Percentiles rank a stretch among this genome's conserved stretches.
phyloP scores from a whole-genome alignment of 1,140 invertebrate genomes.

The Leguminivora glycinivorella region DNA sequence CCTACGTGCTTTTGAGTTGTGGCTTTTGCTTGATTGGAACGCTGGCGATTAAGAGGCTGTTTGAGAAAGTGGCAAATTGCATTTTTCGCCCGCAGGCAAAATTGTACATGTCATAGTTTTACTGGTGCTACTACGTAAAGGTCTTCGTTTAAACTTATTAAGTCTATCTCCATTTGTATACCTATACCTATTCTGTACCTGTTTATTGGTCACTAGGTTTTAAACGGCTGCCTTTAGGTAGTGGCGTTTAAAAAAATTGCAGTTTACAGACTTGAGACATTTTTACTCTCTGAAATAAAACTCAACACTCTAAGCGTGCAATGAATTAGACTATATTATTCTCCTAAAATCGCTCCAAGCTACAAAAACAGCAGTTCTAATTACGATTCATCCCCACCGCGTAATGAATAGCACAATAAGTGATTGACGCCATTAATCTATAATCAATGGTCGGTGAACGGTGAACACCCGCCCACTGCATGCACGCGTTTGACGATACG shows the following conservation, averaged over 20 bases:
- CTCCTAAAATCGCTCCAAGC: neutral
- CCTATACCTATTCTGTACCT: no score
- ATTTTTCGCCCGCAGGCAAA: neutral
- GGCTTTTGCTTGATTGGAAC: conserved; percentile 26
- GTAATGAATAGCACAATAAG: conserved; percentile 43
- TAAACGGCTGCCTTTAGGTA: no score
- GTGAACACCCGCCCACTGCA: conserved; percentile 47
- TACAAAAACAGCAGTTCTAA: conserved; percentile 34
- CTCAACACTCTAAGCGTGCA: no score
- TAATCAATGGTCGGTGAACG: conserved; percentile 54
- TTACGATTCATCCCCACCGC: conserved; percentile 48
- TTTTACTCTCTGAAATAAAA: no score
- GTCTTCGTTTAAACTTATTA: no score
- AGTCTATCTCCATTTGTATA: no score
- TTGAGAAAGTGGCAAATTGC: conserved; percentile 4
- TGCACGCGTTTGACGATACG: conserved; percentile 8
- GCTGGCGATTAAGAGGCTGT: neutral
- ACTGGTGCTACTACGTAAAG: no score
- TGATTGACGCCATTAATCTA: conserved; percentile 53
- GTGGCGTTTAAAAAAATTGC: no score
- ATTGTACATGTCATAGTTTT: neutral
- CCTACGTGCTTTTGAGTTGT: conserved; percentile 52
- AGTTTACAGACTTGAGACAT: no score
- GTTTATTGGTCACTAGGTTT: no score
- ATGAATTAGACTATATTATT: neutral